Base-by-base conservation (phyloP, 2,797 vertebrate species). In the Gouania willdenowi region DNA sequence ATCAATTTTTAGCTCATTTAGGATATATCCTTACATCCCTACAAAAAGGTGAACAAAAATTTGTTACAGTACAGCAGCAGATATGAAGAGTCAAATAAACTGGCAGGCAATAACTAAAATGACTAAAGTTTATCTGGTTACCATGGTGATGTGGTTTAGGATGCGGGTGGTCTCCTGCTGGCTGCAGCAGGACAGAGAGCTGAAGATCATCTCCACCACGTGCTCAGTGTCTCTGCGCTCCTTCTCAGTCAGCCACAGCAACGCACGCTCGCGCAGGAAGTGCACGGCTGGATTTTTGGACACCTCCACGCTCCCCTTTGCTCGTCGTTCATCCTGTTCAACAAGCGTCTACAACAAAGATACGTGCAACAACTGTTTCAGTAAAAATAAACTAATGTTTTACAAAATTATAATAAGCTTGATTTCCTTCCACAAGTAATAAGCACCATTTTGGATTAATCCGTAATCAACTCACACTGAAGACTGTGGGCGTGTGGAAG, bases 201-300 rank as follows among this genome's bases (percentile, higher is more conserved):
- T 98, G 72, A 94, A 99, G 28, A 97, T 78, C 89, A 97, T 94
- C 83, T 97, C 92, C 66, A 98, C 91, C 62, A 98, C 69, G 59
- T 91, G 93, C 45, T 87, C 71, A 0, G 86, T 85, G 41, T 95
- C 87, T 32, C 59, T 83, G 26, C 81, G 82, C 2, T 63, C 79
- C 16, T 89, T 85, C 77, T 94, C 91, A 12, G 79, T 79, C 39
- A 99, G 79, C 97, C 95, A 99, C 29, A 66, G 42, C 40, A 92
- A 70, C 71, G 97, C 85, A 57, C 84, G 90, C 27, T 81, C 71
- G 62, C 94, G 75, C 9, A 98, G 69, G 79, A 99, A 99, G 10
- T 71, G 82, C 28, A 94, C 64, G 0, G 93, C 89, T 4, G 94
- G 89, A 56, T 91, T 94, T 47, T 27, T 81, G 26, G 52, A 15